Conservation (phyloP, 2,888 invertebrate genomes). For the Melinaea menophilus region DNA sequence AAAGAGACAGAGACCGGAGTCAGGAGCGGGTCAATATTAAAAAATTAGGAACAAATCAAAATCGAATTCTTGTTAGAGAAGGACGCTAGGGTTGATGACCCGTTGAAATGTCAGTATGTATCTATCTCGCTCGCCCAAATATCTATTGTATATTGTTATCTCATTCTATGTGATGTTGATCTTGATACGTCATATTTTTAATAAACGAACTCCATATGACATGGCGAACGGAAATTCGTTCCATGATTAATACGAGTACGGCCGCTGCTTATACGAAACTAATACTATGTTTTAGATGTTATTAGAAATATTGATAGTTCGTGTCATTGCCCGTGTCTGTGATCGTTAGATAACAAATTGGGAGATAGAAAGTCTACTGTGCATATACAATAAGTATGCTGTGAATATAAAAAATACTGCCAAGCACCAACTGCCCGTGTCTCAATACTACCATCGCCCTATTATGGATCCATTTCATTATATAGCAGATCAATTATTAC, state of each 20-base stretch:
- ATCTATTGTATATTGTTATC: conserved; percentile 49
- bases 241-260: conserved; percentile 77
- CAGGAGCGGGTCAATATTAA: conserved; percentile 66
- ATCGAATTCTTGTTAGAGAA: conserved; percentile 76
- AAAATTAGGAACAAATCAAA: conserved; percentile 77
- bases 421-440: conserved; percentile 37
- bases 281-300: conserved; percentile 75
- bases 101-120: conserved; percentile 73
- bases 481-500: conserved; percentile 18
- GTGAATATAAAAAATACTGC: conserved; percentile 46
- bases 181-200: conserved; percentile 79
- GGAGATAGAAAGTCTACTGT: conserved; percentile 71
- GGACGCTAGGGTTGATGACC: conserved; percentile 77
- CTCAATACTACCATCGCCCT: conserved; percentile 40
- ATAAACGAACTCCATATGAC: conserved; percentile 77
- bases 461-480: conserved; percentile 36
- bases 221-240: conserved; percentile 76
- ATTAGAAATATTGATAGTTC: conserved; percentile 78
- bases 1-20: conserved; percentile 52
- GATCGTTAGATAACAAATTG: conserved; percentile 70
- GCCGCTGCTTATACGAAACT: conserved; percentile 67
- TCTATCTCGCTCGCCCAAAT: conserved; percentile 57
- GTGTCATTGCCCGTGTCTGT: conserved; percentile 73
- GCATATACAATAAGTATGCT: conserved; percentile 57
- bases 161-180: conserved; percentile 74